Conservation (phyloP, 2,113 vertebrate species). For the Caretta caretta region DNA sequence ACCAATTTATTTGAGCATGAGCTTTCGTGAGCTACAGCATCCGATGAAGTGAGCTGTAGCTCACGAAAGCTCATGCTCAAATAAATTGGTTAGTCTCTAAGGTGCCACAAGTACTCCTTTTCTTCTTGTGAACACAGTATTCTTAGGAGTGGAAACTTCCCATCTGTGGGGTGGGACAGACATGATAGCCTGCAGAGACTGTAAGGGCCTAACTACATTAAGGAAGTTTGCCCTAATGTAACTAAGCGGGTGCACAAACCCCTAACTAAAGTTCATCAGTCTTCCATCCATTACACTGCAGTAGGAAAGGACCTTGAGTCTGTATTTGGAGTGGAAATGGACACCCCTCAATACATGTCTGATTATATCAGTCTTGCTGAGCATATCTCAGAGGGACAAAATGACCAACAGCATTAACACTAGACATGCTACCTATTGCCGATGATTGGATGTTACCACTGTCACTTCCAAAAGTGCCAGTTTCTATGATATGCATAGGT, state of each 20-base stretch:
- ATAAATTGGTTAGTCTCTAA: no score
- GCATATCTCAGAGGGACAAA: background rate
- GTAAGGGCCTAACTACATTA: background rate
- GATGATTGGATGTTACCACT: background rate
- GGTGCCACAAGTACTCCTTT: no score
- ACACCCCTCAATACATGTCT: background rate
- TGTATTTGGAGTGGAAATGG: background rate
- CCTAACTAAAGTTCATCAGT: background rate
- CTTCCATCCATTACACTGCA: no score
- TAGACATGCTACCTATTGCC: background rate
- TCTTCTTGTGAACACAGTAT: background rate
- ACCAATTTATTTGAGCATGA: no score
- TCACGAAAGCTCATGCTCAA: no score
- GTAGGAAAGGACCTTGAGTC: no score
- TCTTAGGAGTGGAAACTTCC: background rate
- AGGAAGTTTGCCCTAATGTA: background rate
- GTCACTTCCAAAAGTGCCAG: background rate
- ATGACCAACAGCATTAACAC: background rate
- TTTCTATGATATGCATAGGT: background rate
- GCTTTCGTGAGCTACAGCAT: no score
- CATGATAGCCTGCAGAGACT: background rate
- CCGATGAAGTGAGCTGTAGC: no score
- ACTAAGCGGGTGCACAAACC: background rate
- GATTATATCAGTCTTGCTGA: background rate
- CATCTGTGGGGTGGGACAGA: background rate